Evolutionary conservation across 1,140 invertebrate species (phyloP), one percentile per base, ranked within the genome.

Genomic region (Ostrea edulis): DNA sequence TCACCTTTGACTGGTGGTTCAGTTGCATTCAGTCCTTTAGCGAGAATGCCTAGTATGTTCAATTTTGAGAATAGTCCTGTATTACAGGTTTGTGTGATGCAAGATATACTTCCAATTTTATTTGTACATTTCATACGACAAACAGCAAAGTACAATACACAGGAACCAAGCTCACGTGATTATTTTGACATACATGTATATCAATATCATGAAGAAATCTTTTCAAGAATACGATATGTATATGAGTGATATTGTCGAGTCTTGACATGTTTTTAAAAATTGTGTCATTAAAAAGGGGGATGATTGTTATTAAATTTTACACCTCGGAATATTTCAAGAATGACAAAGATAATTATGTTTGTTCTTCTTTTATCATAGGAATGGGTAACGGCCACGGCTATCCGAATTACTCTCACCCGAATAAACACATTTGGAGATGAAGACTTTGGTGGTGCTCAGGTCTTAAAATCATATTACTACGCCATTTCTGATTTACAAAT

Each of bases 381-480:
- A 95, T 99, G 98, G 98, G 99, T 99, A 2, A 99, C 98, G 87
- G 99, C 99, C 0, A 98, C 97, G 0, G 98, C 98, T 84, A 97
- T 99, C 35, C 96, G 96, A 25, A 99, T 99, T 86, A 97, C 97
- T 0, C 94, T 99, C 51, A 97, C 98, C 89, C 96, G 98, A 62
- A 95, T 99, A 89, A 99, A 99, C 93, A 99, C 99, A 0, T 99
- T 99, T 95, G 98, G 99, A 91, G 99, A 99, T 94, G 99, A 99
- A 95, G 96, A 99, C 17, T 99, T 99, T 93, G 97, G 97, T 0
- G 99, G 99, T 94, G 95, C 96, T 7, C 97, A 98, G 94, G 99
- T 99, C 20, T 94, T 99, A 11, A 97, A 97, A 92, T 99, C 98
- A 0, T 99, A 99, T 94, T 99, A 98, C 95, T 99, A 99, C 95